These are phyloP conservation scores for Propithecus perrieri DNA, from an alignment of 2,797 vertebrate genomes.

Conservation along the genomic window DNA sequence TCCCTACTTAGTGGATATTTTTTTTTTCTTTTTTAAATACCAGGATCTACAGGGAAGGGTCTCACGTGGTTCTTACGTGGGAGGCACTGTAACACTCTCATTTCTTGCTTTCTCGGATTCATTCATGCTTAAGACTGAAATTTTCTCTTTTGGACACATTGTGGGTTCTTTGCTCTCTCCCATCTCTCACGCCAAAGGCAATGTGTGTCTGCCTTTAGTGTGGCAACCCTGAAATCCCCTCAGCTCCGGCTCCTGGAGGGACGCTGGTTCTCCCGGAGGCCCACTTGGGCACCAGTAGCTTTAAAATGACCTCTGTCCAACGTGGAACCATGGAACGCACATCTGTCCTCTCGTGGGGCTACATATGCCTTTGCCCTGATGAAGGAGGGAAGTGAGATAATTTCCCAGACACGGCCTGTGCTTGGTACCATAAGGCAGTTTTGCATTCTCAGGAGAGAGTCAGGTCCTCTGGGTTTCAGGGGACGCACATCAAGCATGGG, in stretches of 20 bases:
- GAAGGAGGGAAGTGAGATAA: too few relatives aligned
- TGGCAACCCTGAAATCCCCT: background rate
- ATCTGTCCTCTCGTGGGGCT: rapidly evolving
- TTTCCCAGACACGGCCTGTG: background rate
- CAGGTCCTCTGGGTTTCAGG: background rate
- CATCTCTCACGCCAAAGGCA: background rate
- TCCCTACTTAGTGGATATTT: rapidly evolving
- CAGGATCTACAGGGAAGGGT: background rate
- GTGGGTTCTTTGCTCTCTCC: background rate
- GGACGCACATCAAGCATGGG: background rate
- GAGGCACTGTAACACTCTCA: background rate
- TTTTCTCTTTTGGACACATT: background rate
- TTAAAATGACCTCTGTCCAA: background rate
- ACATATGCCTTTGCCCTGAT: too few relatives aligned
- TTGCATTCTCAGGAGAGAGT: background rate
- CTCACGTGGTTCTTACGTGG: background rate
- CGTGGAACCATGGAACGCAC: rapidly evolving
- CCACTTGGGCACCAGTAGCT: rapidly evolving
- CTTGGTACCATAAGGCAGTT: too few relatives aligned
- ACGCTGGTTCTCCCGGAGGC: too few relatives aligned
- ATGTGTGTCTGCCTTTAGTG: background rate
- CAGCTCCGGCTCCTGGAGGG: background rate
- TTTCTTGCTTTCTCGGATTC: background rate
- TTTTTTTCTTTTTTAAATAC: background rate
- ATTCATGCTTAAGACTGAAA: background rate